Base-by-base conservation (phyloP, 2,888 invertebrate genomes). In the Marronus borbonicus region DNA sequence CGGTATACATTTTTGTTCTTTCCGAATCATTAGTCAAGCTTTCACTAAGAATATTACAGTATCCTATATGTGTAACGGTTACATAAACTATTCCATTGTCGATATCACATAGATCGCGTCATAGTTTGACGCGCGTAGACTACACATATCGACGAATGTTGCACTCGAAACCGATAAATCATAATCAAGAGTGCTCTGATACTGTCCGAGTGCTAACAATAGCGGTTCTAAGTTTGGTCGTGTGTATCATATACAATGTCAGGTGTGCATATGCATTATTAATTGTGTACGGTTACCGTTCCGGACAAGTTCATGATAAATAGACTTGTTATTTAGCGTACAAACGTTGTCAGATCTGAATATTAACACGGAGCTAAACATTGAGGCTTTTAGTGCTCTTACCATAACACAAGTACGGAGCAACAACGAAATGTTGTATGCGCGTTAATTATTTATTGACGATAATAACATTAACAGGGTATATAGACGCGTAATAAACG, bases 301-400 rank as follows among this genome's bases (percentile, higher is more conserved):
- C 79, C 55, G 70, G 80, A 81, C 81, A 79, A 72, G 55, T 74
- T 70, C 72, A 78, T 80, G 81, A 80, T 81, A 80, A 81, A 81
- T 81, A 77, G 79, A 80, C 76, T 79, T 80, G 77, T 77, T 77
- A 69, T 65, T 76, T 76, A 76, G 52, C 55, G 36, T 76, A 76
- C 66, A 36, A 76, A 76, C 55, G 66, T 65, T 76, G 66, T 76
- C 65, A 65, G 55, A 76, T 66, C 55, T 76, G 76, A 76, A 65
- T 76, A 58, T 66, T 55, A 76, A 76, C 76, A 66, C 72, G 72
- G 39, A 39, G 60, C 70, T 17, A 36, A 70, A 55, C 70, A 52
- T 55, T 14, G n/a, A 55, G 36, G 55, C 72, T 72, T 72, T 72
- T 72, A 60, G 60, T 28, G 44, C 72, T 60, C 36, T 70, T 60